Percentiles rank a stretch among this genome's conserved stretches.
phyloP scores from a whole-genome alignment of 1,140 invertebrate genomes.

The Drosophila ficusphila region DNA sequence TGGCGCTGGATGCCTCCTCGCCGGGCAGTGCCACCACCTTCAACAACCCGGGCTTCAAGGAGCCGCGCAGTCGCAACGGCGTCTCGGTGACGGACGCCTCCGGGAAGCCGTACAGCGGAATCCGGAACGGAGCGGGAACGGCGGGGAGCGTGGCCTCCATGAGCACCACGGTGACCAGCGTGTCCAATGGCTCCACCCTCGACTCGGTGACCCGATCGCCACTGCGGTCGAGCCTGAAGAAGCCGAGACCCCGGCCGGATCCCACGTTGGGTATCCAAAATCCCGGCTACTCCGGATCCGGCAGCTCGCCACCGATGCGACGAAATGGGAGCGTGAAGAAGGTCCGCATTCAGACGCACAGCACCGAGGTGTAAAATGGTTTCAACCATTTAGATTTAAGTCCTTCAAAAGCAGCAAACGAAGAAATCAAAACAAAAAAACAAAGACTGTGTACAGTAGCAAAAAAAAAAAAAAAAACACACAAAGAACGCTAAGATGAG shows the following conservation, averaged over 20 bases:
- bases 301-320: conserved; percentile 90
- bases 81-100: conserved; percentile 93
- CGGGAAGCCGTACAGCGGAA: conserved; percentile 90
- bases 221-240: conserved; percentile 92
- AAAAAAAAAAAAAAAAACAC: conserved; percentile 52
- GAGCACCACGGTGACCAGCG: conserved; percentile 89
- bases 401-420: conserved; percentile 44
- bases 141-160: conserved; percentile 90
- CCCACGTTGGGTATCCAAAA: conserved; percentile 92
- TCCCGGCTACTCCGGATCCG: conserved; percentile 89
- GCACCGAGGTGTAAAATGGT: conserved; percentile 89
- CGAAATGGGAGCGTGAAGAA: conserved; percentile 94
- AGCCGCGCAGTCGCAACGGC: conserved; percentile 88
- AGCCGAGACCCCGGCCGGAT: conserved; percentile 87
- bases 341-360: conserved; percentile 94
- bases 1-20: conserved; percentile 86
- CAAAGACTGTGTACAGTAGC: conserved; percentile 82
- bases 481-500: conserved; percentile 20
- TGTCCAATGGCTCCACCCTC: conserved; percentile 86
- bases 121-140: conserved; percentile 87
- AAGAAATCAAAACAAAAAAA: conserved; percentile 45
- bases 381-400: conserved; percentile 26
- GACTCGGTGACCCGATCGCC: conserved; percentile 89
- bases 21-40: conserved; percentile 88
- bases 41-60: conserved; percentile 93